Conservation (phyloP, 1,140 invertebrate species). For the Myzus persicae region DNA sequence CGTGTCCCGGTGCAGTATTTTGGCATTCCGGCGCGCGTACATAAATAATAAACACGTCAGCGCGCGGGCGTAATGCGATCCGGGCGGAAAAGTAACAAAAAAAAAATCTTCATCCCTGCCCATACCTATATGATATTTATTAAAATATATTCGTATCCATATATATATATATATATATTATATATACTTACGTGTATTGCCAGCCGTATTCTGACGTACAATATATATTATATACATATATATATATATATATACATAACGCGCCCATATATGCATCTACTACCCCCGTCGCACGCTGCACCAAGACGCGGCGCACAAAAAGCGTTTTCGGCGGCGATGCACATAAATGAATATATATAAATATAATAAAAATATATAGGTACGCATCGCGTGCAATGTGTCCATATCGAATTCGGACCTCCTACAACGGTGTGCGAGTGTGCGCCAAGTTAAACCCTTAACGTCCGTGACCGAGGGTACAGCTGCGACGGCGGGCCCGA, state of each 20-base stretch:
- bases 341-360: neutral
- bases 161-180: too few species aligned
- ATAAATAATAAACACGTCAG: conserved; percentile 57
- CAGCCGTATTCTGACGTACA: neutral
- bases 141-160: neutral
- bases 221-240: too few species aligned
- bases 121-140: neutral
- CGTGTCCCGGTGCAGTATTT: conserved; percentile 21
- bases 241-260: too few species aligned
- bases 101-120: neutral
- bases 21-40: conserved; percentile 14
- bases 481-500: conserved; percentile 23
- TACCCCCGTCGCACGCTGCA: neutral
- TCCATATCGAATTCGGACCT: conserved; percentile 58
- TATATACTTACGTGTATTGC: neutral
- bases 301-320: conserved; percentile 30
- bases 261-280: neutral
- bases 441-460: conserved; percentile 54
- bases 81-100: neutral
- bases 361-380: neutral
- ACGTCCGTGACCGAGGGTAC: conserved; percentile 58
- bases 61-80: neutral
- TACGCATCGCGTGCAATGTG: conserved; percentile 55
- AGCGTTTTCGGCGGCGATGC: neutral
- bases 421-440: conserved; percentile 41